These are phyloP conservation scores for Crenuchus spilurus DNA, from an alignment of 2,797 vertebrate genomes.

Conservation along the genomic window DNA sequence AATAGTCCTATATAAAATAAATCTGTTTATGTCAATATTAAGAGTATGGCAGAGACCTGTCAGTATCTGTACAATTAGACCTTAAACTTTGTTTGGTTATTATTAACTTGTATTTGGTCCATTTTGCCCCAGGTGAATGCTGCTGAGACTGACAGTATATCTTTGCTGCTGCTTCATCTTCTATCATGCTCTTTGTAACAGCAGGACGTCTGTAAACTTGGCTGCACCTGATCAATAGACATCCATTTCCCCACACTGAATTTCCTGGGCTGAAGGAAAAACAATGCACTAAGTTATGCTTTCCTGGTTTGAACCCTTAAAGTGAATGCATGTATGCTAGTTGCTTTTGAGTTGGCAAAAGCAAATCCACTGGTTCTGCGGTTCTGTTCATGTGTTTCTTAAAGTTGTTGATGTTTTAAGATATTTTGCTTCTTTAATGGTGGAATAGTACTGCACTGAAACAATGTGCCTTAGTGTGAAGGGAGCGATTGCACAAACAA, in stretches of 20 bases:
- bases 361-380: constrained; percentile 47
- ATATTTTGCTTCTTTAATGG: constrained; percentile 53
- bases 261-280: constrained; percentile 16
- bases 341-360: too few relatives aligned
- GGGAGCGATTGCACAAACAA: constrained; percentile 70
- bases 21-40: neutral
- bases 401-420: constrained; percentile 46
- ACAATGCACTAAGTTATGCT: neutral
- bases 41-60: neutral
- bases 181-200: constrained; percentile 24
- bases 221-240: constrained; percentile 22
- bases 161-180: constrained; percentile 16
- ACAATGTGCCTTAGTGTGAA: constrained; percentile 92
- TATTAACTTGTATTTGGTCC: too few relatives aligned
- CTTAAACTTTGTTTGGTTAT: too few relatives aligned
- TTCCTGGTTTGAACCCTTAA: constrained; percentile 26
- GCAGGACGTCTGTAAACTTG: constrained; percentile 5
- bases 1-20: too few relatives aligned
- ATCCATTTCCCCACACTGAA: neutral
- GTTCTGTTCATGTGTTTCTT: constrained; percentile 41
- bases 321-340: constrained; percentile 21
- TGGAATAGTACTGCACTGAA: constrained; percentile 74
- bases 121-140: neutral
- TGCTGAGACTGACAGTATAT: neutral
- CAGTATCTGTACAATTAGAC: too few relatives aligned